A percentile compares a stretch with the other conserved stretches of the same genome.
phyloP scores from a whole-genome alignment of 92 coral and sea anemone species.

The Porites cylindrica region DNA sequence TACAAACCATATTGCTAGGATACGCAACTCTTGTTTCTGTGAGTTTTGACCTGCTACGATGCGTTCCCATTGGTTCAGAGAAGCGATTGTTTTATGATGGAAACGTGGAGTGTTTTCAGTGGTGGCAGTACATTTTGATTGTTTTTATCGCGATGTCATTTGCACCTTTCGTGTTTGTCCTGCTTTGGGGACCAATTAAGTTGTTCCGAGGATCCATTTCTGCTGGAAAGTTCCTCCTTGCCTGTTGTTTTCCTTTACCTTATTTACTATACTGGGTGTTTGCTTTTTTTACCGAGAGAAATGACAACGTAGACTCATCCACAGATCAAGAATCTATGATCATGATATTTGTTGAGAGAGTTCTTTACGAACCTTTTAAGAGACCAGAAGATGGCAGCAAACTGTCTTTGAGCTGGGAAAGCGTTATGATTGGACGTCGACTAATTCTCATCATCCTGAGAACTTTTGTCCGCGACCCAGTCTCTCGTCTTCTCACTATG shows the following conservation, averaged over 20 bases:
- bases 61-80: constrained; percentile 66
- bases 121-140: constrained; percentile 80
- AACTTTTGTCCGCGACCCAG: constrained; percentile 13
- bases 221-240: constrained; percentile 49
- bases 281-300: not conserved
- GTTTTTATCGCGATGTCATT: constrained; percentile 39
- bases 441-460: constrained; percentile 30
- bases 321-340: not conserved
- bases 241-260: constrained; percentile 76
- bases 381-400: constrained; percentile 11
- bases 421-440: constrained; percentile 50
- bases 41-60: constrained; percentile 62
- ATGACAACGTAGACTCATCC: not conserved
- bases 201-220: constrained; percentile 59
- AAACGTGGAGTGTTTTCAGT: constrained; percentile 64
- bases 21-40: constrained; percentile 64
- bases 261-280: constrained; percentile 50
- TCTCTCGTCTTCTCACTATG: constrained; percentile 19
- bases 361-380: constrained; percentile 35
- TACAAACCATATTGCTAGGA: constrained; percentile 85
- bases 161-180: constrained; percentile 67
- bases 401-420: constrained; percentile 48
- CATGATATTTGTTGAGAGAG: constrained; percentile 19
- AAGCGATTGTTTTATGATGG: constrained; percentile 71
- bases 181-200: constrained; percentile 77